phyloP scores from a whole-genome alignment of 2,888 invertebrate species.

The Apomyelois bistriatella region DNA sequence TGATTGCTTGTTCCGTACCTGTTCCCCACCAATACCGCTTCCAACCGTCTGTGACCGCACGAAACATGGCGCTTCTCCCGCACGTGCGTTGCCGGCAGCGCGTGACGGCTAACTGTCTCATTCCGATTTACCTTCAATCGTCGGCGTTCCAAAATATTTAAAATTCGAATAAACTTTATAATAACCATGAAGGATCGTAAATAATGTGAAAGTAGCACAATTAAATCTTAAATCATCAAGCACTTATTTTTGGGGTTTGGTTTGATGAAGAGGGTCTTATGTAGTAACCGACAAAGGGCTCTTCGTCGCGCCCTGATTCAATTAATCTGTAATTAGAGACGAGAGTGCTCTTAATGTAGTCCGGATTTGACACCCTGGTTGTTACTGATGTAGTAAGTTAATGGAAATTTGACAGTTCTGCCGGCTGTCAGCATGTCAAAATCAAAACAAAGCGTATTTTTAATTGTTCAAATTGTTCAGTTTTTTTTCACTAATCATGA shows the following conservation, averaged over 20 bases:
- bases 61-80: conserved; percentile 66
- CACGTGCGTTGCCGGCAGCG: conserved; percentile 62
- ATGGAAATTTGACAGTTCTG: conserved; percentile 66
- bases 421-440: conserved; percentile 34
- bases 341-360: conserved; percentile 75
- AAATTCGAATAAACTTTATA: conserved; percentile 31
- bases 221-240: conserved; percentile 12
- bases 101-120: conserved; percentile 61
- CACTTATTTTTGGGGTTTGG: conserved; percentile 28
- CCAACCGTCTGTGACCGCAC: conserved; percentile 69
- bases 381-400: conserved; percentile 49
- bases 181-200: not conserved
- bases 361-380: conserved; percentile 66
- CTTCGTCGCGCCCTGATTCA: conserved; percentile 61
- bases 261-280: conserved; percentile 32
- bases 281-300: conserved; percentile 52
- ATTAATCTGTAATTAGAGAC: conserved; percentile 75
- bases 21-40: conserved; percentile 77
- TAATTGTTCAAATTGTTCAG: no score
- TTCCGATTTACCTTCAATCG: conserved; percentile 27
- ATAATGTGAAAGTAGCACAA: conserved; percentile 14
- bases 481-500: no score
- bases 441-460: no score
- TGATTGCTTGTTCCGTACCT: conserved; percentile 70
- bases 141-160: conserved; percentile 33